Percentiles rank a stretch among this genome's conserved stretches.
Conservation (phyloP, 2,797 vertebrate genomes). For the Erethizon dorsatum region DNA sequence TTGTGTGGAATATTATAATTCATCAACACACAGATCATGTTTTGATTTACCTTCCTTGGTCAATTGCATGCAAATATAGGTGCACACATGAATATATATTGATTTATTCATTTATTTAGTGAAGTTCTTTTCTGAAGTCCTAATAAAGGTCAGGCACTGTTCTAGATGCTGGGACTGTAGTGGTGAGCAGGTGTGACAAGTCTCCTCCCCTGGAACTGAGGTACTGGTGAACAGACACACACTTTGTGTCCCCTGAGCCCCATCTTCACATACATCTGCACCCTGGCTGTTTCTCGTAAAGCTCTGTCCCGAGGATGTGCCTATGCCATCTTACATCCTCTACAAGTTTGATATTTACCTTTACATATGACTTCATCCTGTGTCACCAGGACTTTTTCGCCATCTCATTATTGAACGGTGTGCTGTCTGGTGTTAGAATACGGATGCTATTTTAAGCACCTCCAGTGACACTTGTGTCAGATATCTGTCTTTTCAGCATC, state of each 20-base stretch:
- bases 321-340: neutral
- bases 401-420: neutral
- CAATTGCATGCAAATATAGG: neutral
- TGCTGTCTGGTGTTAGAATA: neutral
- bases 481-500: too few relatives aligned
- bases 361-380: neutral
- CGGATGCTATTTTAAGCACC: neutral
- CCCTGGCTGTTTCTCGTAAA: neutral
- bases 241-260: too few relatives aligned
- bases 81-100: neutral
- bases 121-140: neutral
- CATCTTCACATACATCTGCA: neutral
- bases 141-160: neutral
- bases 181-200: neutral
- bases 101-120: neutral
- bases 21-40: neutral
- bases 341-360: neutral
- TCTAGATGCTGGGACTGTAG: neutral
- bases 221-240: accelerated
- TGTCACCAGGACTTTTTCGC: neutral
- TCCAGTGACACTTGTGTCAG: neutral
- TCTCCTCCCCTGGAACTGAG: neutral
- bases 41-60: constrained; percentile 5
- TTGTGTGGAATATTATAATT: neutral
- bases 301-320: neutral